phyloP scores from a whole-genome alignment of 2,113 vertebrate genomes.

The Antennarius striatus region DNA sequence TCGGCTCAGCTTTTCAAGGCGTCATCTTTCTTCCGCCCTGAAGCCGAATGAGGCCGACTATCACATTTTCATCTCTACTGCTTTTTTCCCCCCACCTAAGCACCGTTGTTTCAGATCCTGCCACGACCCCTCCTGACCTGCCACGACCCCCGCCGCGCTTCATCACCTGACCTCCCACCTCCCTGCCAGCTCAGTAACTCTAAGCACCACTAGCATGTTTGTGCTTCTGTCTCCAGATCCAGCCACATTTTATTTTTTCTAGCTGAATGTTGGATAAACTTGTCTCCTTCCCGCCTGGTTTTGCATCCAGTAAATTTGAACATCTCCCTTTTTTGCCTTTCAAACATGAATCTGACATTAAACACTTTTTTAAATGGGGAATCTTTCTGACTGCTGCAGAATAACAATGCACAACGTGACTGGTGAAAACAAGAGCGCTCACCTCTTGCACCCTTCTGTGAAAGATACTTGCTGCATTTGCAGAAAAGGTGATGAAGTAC shows the following conservation, averaged over 20 bases:
- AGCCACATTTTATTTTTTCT: neutral
- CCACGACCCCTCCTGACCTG: neutral
- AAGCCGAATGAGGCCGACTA: neutral
- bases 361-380: neutral
- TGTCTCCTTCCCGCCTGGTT: neutral
- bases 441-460: slow-evolving; percentile 3
- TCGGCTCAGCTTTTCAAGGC: neutral
- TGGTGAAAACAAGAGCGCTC: slow-evolving; percentile 17
- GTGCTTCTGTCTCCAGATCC: neutral
- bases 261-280: no score
- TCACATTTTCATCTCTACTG: neutral
- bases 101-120: neutral
- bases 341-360: slow-evolving; percentile 5
- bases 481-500: slow-evolving; percentile 25
- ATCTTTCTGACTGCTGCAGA: neutral
- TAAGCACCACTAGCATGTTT: neutral
- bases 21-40: neutral
- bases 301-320: neutral
- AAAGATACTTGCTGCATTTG: slow-evolving; percentile 14
- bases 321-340: neutral
- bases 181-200: neutral
- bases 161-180: neutral
- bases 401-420: neutral
- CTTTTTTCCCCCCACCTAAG: neutral
- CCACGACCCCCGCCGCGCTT: neutral